A percentile compares a stretch with the other conserved stretches of the same genome.
Conservation (phyloP, 2,888 invertebrate species). For the Coleophora flavipennella region DNA sequence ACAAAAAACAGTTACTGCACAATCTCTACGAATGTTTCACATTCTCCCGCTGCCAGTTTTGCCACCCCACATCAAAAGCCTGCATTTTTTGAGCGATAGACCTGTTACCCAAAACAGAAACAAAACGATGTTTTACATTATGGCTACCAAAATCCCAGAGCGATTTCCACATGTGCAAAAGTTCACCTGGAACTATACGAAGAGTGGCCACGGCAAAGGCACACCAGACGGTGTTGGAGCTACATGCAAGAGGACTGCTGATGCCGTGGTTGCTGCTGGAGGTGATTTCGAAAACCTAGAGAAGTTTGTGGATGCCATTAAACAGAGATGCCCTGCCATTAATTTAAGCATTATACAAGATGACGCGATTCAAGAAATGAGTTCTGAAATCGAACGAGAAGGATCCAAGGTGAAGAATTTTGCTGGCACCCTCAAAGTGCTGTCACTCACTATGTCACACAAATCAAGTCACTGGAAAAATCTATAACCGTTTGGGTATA, state of each 20-base stretch:
- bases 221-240: too few species aligned
- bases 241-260: too few species aligned
- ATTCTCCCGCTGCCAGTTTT: conserved; percentile 14
- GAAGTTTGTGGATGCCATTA: conserved; percentile 12
- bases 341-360: conserved; percentile 14
- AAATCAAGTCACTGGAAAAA: conserved; percentile 15
- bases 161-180: conserved; percentile 19
- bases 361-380: conserved; percentile 17
- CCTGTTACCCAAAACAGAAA: conserved; percentile 32
- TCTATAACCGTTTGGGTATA: too few species aligned
- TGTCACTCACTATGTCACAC: too few species aligned
- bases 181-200: conserved; percentile 30
- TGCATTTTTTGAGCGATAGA: too few species aligned
- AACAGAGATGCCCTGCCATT: conserved; percentile 12
- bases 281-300: conserved; percentile 22
- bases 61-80: conserved; percentile 18
- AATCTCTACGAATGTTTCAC: conserved; percentile 24
- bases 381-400: neutral
- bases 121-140: conserved; percentile 26
- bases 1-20: conserved; percentile 20
- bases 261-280: too few species aligned
- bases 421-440: conserved; percentile 20
- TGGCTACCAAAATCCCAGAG: conserved; percentile 21
- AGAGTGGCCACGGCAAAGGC: conserved; percentile 31
- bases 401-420: conserved; percentile 9